Evolutionary conservation across 2,113 vertebrate species (phyloP).

Genomic region (Esox niger): DNA sequence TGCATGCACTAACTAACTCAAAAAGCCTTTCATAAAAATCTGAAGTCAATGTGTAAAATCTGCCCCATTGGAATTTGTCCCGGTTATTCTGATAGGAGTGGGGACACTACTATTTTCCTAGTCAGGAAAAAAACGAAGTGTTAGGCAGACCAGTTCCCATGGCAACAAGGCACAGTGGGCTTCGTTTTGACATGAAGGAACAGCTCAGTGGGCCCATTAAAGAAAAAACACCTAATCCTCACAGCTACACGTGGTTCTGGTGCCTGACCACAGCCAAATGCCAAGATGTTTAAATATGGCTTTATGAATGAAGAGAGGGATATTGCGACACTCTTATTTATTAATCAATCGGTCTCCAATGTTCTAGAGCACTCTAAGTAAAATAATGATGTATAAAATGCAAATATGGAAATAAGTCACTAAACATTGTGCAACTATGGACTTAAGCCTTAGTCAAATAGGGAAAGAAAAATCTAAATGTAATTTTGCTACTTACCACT

Average conservation of each 20-base stretch:
- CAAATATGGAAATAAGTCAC: too few relatives aligned
- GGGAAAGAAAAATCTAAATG: too few relatives aligned
- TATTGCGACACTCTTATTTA: not conserved
- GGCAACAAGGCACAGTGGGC: conserved; percentile 66
- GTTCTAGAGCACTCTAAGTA: too few relatives aligned
- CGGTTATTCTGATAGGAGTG: conserved; percentile 13
- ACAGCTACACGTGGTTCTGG: conserved; percentile 31
- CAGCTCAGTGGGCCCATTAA: conserved; percentile 60
- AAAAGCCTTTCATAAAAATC: too few relatives aligned
- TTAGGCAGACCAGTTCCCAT: conserved; percentile 71
- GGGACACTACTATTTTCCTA: conserved; percentile 50
- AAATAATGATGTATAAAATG: too few relatives aligned
- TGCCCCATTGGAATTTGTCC: too few relatives aligned
- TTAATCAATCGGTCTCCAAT: too few relatives aligned
- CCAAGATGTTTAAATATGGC: not conserved
- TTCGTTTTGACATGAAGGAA: conserved; percentile 60
- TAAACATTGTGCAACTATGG: not conserved
- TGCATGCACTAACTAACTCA: too few relatives aligned
- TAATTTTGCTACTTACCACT: not conserved
- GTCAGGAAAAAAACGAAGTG: conserved; percentile 57
- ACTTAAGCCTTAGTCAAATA: not conserved
- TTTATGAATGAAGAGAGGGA: not conserved
- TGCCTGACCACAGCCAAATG: not conserved
- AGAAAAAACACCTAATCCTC: conserved; percentile 45
- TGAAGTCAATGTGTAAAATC: too few relatives aligned